Base-by-base conservation (phyloP, 2,113 vertebrate genomes). In the Entosphenus tridentatus region DNA sequence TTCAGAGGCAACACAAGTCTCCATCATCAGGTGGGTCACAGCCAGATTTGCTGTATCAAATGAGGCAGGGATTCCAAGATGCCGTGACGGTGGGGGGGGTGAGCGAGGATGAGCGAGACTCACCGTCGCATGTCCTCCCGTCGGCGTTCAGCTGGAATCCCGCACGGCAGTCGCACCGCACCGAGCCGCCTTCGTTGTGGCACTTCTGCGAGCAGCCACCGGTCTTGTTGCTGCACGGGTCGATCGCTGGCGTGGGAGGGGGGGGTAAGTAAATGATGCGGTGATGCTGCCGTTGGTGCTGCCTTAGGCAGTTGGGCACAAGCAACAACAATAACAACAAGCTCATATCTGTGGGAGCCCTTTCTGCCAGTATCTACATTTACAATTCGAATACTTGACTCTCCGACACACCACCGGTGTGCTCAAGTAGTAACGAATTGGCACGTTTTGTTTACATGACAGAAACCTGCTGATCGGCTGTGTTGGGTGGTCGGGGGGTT, bases 201-300 rank as follows among this genome's bases (percentile, higher is more conserved):
- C 91, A 96, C 0, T 57, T 75, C 57, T 96, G 88, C 80, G 82
- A 80, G 71, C 91, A 97, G 77, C 88, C 86, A 0, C 89, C 88
- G 0, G 95, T 96, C 73, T 76, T 71, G 2, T 84, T 76, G 0
- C 71, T 58, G 1, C 93, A 97, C 0, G 84, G 84, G 75, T 83
- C 78, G 75, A 76, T 81, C 77, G 82, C 91, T 96, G 80, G 1
- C 0, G 67, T 55, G 12, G 1, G 1, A 2, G 2, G 69, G 71
- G 71, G 55, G 57, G 11, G 12, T 1, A 56, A 0, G 1, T 11
- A 17, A 18, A 12, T 54, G 14, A 68, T 55, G 55, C 14, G 12
- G 9, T 10, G 55, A 55, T 18, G 14, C 68, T 16, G 9, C 68
- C 56, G 68, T 7, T 68, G 9, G 39, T 39, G 39, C 39, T 39